Conservation (phyloP, 2,888 invertebrate genomes). For the Odontocolon sp. region DNA sequence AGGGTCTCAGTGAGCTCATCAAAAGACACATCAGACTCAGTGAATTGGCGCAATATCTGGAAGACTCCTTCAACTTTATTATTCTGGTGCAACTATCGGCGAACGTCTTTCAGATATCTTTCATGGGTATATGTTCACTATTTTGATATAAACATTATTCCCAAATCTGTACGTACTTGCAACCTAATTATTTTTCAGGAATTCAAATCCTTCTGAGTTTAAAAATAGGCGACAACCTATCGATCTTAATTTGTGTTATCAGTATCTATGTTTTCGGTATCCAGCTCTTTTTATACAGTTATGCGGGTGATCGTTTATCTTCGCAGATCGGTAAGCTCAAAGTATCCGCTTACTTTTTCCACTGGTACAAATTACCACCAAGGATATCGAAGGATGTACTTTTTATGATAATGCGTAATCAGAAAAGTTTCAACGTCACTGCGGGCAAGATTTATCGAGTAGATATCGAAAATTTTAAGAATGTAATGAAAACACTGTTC, state of each 20-base stretch:
- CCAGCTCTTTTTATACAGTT: constrained; percentile 59
- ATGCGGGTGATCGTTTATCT: constrained; percentile 59
- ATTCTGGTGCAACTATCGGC: constrained; percentile 43
- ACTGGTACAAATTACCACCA: constrained; percentile 53
- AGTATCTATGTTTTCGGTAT: constrained; percentile 37
- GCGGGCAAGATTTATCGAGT: constrained; percentile 54
- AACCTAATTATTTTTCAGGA: constrained; percentile 44
- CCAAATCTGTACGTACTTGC: neutral
- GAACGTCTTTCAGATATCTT: constrained; percentile 43
- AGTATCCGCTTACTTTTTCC: constrained; percentile 49
- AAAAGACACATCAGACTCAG: constrained; percentile 40
- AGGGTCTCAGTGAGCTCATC: constrained; percentile 9
- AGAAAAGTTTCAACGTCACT: constrained; percentile 47
- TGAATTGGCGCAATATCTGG: constrained; percentile 35
- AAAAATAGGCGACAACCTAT: constrained; percentile 24
- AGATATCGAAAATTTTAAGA: constrained; percentile 53
- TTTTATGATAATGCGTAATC: constrained; percentile 50
- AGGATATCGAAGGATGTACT: constrained; percentile 39
- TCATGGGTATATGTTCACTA: constrained; percentile 32
- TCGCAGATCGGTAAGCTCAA: constrained; percentile 42
- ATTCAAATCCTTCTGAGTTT: constrained; percentile 53
- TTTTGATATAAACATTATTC: neutral
- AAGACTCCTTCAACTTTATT: constrained; percentile 49
- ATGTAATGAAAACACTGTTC: constrained; percentile 40
- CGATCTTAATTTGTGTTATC: constrained; percentile 36